Percentiles rank a stretch among this genome's conserved stretches.
Conservation (phyloP, 2,797 vertebrate species). For the Spinibarbus caldwelli region DNA sequence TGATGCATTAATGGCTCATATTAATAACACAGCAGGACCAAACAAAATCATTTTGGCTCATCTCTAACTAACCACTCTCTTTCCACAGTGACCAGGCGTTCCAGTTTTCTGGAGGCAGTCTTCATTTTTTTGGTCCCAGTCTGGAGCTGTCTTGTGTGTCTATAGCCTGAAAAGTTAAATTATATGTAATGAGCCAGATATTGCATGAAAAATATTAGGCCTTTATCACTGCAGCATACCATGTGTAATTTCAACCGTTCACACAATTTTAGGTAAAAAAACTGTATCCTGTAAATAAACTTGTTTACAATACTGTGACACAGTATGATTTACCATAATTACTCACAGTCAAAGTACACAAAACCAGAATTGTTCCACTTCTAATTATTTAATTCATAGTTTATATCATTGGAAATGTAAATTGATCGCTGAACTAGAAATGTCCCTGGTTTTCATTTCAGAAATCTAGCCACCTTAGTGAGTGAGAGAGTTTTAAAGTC, state of each 20-base stretch:
- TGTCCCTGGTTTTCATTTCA: conserved; percentile 6
- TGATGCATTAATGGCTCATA: conserved; percentile 60
- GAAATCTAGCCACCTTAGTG: background rate
- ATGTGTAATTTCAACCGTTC: background rate
- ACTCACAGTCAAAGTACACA: background rate
- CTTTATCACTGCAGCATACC: background rate
- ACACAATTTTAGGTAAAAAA: background rate
- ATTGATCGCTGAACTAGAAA: conserved; percentile 10
- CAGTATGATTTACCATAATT: background rate
- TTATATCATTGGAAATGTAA: background rate
- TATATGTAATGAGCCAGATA: conserved; percentile 13
- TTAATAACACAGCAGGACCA: conserved; percentile 62
- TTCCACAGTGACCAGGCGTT: background rate
- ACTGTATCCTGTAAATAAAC: background rate
- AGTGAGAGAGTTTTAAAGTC: too few relatives aligned
- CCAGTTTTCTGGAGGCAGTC: background rate
- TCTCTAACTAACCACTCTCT: conserved; percentile 46
- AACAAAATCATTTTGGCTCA: conserved; percentile 49
- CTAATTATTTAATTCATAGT: background rate
- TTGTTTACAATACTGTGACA: background rate
- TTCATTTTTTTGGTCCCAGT: background rate
- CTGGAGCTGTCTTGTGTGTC: background rate
- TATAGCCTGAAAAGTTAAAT: conserved; percentile 24
- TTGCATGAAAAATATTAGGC: conserved; percentile 1
- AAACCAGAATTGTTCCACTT: background rate